Conservation (phyloP, 2,888 invertebrate genomes). For the Noctuana brunneofusca region DNA sequence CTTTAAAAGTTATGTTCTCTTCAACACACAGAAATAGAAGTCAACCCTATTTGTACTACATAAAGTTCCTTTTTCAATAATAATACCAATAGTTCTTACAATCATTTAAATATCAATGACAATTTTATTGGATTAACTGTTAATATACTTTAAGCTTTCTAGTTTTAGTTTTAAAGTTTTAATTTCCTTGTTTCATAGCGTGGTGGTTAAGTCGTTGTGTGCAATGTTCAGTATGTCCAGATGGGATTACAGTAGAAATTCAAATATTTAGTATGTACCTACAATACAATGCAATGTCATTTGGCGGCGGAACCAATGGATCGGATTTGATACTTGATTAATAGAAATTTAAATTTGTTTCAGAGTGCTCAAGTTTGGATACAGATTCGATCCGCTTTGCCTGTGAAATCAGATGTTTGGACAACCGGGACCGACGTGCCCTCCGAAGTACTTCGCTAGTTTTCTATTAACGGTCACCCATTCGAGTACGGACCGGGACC, state of each 20-base stretch:
- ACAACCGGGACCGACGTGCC: too few relatives aligned
- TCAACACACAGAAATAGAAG: slow-evolving; percentile 34
- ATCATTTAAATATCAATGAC: slow-evolving; percentile 22
- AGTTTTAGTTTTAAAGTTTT: slow-evolving; percentile 3
- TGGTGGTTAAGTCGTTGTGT: slow-evolving; percentile 36
- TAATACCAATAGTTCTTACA: neutral
- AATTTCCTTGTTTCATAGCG: slow-evolving; percentile 35
- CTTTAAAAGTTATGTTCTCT: slow-evolving; percentile 63
- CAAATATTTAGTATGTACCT: slow-evolving; percentile 37
- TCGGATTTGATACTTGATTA: slow-evolving; percentile 69
- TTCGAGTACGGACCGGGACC: too few relatives aligned
- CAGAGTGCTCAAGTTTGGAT: slow-evolving; percentile 47
- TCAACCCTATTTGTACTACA: slow-evolving; percentile 11
- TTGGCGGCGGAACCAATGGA: slow-evolving; percentile 63
- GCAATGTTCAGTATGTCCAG: slow-evolving; percentile 40
- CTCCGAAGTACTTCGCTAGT: too few relatives aligned
- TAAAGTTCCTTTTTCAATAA: slow-evolving; percentile 5
- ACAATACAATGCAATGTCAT: slow-evolving; percentile 72
- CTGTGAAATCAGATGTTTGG: slow-evolving; percentile 29
- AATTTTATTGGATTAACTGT: slow-evolving; percentile 8
- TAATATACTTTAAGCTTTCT: slow-evolving; percentile 36
- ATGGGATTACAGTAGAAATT: slow-evolving; percentile 46
- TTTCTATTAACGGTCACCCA: too few relatives aligned
- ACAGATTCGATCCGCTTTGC: slow-evolving; percentile 20
- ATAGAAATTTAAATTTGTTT: slow-evolving; percentile 70